These are phyloP conservation scores for Vulpes lagopus DNA, from an alignment of 2,113 vertebrate genomes.

Conservation along the genomic window DNA sequence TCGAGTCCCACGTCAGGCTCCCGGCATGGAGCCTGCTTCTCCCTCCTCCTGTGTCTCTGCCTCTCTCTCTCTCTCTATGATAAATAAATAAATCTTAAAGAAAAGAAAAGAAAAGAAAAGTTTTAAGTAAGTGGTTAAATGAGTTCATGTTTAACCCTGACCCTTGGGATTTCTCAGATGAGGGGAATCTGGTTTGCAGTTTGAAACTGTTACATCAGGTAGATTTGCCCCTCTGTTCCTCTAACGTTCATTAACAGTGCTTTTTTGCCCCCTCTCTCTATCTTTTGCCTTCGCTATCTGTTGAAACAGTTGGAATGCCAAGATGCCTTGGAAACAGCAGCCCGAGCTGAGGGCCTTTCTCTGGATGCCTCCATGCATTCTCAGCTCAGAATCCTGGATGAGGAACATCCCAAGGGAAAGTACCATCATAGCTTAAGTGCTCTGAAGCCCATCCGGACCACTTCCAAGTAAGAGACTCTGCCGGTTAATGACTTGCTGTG, in stretches of 20 bases:
- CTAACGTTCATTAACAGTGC: background rate
- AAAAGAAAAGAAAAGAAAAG: background rate
- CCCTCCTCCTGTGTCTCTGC: too few species aligned
- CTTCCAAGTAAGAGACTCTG: conserved; percentile 91
- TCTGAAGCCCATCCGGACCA: conserved; percentile 92
- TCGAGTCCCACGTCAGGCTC: too few species aligned
- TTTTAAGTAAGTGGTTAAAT: background rate
- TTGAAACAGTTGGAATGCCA: conserved; percentile 87
- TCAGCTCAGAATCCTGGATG: conserved; percentile 90
- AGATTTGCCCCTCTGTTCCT: background rate
- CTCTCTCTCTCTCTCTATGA: too few species aligned
- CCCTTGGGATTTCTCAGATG: background rate
- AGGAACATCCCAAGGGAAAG: conserved; percentile 90
- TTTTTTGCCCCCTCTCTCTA: background rate
- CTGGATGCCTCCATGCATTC: conserved; percentile 89
- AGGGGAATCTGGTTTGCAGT: background rate
- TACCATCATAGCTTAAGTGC: conserved; percentile 90
- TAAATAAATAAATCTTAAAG: too few species aligned
- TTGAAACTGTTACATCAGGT: background rate
- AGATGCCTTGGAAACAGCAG: conserved; percentile 94
- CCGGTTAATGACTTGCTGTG: background rate
- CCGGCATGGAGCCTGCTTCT: too few species aligned
- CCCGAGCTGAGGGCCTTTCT: conserved; percentile 91
- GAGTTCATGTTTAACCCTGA: background rate
- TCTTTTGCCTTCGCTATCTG: background rate